Conservation (phyloP, 2,888 invertebrate genomes). For the Heliconius charithonia region DNA sequence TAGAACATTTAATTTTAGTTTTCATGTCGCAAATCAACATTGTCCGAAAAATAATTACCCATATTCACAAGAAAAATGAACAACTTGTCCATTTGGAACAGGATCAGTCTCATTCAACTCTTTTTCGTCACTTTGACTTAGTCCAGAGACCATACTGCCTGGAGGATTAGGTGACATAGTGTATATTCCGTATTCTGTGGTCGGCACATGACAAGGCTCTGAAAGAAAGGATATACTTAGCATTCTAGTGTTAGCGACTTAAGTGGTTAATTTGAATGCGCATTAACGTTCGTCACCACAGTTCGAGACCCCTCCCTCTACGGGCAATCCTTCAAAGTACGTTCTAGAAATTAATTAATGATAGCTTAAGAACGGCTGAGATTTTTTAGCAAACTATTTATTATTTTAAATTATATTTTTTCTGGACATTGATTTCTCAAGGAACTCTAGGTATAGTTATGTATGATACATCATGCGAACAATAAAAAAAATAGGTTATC, state of each 20-base stretch:
- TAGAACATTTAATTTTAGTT: not conserved
- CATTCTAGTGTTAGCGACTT: not conserved
- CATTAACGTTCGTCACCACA: no score
- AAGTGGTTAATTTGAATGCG: not conserved
- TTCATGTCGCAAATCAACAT: not conserved
- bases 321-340: not conserved
- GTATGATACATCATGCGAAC: slow-evolving; percentile 14
- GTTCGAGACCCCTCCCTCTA: not conserved
- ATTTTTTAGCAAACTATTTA: not conserved
- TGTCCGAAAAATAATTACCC: slow-evolving; percentile 75
- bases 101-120: slow-evolving; percentile 84
- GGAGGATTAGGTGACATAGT: slow-evolving; percentile 75
- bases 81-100: slow-evolving; percentile 87
- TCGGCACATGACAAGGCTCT: slow-evolving; percentile 89
- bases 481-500: slow-evolving; percentile 32
- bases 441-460: not conserved
- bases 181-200: slow-evolving; percentile 87
- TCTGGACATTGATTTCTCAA: no score
- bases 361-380: not conserved
- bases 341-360: not conserved
- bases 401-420: no score
- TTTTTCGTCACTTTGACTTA: slow-evolving; percentile 75
- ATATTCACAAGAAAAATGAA: slow-evolving; percentile 89
- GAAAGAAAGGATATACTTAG: slow-evolving; percentile 42
- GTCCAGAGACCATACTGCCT: slow-evolving; percentile 56